These are phyloP conservation scores for Apteryx owenii DNA, from an alignment of 2,113 vertebrate genomes.

Conservation along the genomic window DNA sequence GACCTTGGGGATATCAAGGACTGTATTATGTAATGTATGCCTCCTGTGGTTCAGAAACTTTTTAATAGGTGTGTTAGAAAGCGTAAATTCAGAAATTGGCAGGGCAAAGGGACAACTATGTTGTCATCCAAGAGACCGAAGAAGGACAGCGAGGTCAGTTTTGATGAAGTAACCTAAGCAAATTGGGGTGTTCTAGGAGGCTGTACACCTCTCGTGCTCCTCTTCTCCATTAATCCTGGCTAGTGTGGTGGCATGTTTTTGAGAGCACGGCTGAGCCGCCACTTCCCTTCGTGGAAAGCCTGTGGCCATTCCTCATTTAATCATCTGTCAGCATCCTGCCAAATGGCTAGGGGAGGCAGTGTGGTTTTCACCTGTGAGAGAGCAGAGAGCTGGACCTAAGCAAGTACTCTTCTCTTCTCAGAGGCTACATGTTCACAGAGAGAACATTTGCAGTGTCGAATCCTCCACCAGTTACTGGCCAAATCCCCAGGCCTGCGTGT, in stretches of 20 bases:
- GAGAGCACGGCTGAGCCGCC: not conserved
- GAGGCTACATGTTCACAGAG: not conserved
- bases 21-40: not conserved
- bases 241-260: not conserved
- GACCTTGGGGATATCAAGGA: not conserved
- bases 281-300: not conserved
- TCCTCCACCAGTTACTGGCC: not conserved
- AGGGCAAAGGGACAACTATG: not conserved
- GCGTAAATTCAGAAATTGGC: not conserved
- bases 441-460: not conserved
- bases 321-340: not conserved
- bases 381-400: not conserved
- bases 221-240: not conserved
- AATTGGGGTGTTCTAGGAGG: not conserved
- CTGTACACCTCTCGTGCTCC: not conserved
- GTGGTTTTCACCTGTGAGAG: not conserved
- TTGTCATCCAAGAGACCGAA: not conserved
- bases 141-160: not conserved
- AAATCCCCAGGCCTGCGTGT: fast-evolving
- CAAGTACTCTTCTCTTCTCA: not conserved
- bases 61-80: not conserved
- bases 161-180: not conserved
- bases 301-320: not conserved
- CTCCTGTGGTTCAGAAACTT: not conserved
- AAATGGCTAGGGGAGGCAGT: not conserved